phyloP scores from a whole-genome alignment of 2,797 vertebrate genomes.

The Stomatorhinus walkeri region DNA sequence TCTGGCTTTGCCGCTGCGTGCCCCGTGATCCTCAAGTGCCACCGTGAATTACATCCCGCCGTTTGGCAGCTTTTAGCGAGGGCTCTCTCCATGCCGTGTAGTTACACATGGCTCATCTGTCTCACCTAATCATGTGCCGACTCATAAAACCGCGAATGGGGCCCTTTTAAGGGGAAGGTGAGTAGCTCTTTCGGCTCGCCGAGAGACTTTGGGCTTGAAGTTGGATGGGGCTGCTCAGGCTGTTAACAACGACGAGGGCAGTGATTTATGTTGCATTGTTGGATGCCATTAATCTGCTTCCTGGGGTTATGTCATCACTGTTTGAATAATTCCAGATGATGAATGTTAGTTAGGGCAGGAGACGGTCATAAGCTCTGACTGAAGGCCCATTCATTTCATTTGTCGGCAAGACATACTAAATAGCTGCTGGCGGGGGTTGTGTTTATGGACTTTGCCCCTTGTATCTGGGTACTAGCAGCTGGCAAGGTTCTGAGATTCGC shows the following conservation, averaged over 20 bases:
- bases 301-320: neutral
- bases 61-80: neutral
- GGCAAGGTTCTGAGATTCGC: neutral
- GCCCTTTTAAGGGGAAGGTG: neutral
- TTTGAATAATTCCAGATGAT: conserved; percentile 1
- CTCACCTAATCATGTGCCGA: neutral
- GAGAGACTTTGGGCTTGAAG: neutral
- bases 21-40: neutral
- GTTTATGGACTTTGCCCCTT: neutral
- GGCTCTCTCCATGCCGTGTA: neutral
- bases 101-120: neutral
- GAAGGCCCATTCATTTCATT: neutral
- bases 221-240: neutral
- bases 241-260: neutral
- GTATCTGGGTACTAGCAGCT: neutral
- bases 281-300: neutral
- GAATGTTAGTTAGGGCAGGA: neutral
- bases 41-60: neutral
- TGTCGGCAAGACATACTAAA: neutral
- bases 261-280: neutral
- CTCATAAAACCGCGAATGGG: neutral
- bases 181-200: neutral
- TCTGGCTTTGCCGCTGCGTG: neutral
- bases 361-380: neutral
- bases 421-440: neutral